Conservation (phyloP, 1,140 invertebrate genomes). For the Trichonephila clavata region DNA sequence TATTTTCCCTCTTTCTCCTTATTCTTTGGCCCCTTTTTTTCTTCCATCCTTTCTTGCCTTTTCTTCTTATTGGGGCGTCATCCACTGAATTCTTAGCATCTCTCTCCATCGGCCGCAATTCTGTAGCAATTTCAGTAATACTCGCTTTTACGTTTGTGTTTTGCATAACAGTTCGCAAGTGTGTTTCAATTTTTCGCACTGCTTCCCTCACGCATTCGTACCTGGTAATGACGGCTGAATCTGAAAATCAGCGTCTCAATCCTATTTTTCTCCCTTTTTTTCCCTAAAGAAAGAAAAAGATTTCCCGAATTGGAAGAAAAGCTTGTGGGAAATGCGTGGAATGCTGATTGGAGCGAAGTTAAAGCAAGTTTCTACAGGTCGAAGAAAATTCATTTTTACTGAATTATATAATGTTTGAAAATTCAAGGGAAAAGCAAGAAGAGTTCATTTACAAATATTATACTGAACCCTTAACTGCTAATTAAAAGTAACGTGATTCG, state of each 20-base stretch:
- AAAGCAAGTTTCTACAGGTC: too few species aligned
- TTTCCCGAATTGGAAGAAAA: not conserved
- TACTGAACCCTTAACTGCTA: too few species aligned
- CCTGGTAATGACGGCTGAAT: constrained; percentile 18
- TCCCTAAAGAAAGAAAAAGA: not conserved
- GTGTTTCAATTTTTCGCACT: constrained; percentile 65
- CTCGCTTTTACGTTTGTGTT: constrained; percentile 69
- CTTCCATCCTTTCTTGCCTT: constrained; percentile 70
- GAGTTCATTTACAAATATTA: too few species aligned
- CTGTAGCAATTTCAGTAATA: constrained; percentile 73
- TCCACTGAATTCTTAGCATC: constrained; percentile 74
- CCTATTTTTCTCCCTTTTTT: not conserved
- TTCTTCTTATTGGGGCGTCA: constrained; percentile 74
- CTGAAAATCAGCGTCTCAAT: constrained; percentile 20
- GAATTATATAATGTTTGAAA: too few species aligned
- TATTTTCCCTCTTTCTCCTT: constrained; percentile 38
- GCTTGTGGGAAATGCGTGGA: not conserved
- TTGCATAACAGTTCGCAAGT: constrained; percentile 62
- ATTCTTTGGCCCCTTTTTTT: not conserved
- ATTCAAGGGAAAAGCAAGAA: too few species aligned
- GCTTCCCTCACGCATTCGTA: not conserved
- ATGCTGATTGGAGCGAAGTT: not conserved
- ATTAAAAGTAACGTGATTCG: too few species aligned
- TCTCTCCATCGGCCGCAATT: constrained; percentile 47
- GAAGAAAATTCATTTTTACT: too few species aligned